A percentile compares a stretch with the other conserved stretches of the same genome.
Conservation (phyloP, 2,888 invertebrate genomes). For the Caenorhabditis macrosperma region DNA sequence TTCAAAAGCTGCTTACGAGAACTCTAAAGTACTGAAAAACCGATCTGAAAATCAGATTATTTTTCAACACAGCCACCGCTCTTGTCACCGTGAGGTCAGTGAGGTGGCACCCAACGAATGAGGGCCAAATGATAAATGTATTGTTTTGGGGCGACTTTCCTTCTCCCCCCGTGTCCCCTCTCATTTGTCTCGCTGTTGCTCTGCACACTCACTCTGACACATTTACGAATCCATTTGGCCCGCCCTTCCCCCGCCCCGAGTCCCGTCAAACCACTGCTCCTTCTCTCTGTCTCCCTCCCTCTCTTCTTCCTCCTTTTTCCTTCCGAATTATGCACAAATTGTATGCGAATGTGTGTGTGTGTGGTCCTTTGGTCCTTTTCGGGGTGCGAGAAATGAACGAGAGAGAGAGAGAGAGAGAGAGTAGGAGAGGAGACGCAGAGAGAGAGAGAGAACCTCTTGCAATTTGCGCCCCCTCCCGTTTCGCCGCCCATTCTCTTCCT, state of each 20-base stretch:
- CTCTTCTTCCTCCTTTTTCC: constrained; percentile 8
- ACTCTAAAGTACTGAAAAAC: too few species aligned
- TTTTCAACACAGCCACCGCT: too few species aligned
- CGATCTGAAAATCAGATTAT: too few species aligned
- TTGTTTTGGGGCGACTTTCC: background rate
- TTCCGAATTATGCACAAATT: constrained; percentile 48
- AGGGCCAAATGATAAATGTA: too few species aligned
- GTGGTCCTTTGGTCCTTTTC: too few species aligned
- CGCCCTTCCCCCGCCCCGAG: too few species aligned
- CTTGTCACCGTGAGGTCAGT: too few species aligned
- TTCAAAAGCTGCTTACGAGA: too few species aligned
- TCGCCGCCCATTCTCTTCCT: constrained; percentile 5
- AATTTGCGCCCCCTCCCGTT: constrained; percentile 40
- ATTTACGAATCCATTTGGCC: constrained; percentile 38
- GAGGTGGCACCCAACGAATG: too few species aligned
- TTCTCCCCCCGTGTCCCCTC: constrained; percentile 13
- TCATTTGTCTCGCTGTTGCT: too few species aligned
- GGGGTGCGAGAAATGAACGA: too few species aligned
- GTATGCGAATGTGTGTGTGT: constrained; percentile 48
- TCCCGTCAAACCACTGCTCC: constrained; percentile 4
- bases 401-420: too few species aligned
- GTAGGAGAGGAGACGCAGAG: background rate
- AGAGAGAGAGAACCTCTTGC: constrained; percentile 5
- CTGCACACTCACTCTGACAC: constrained; percentile 20
- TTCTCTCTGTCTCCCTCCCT: constrained; percentile 4